Base-by-base conservation (phyloP, 2,888 invertebrate genomes). In the Aporophyla lueneburgensis region DNA sequence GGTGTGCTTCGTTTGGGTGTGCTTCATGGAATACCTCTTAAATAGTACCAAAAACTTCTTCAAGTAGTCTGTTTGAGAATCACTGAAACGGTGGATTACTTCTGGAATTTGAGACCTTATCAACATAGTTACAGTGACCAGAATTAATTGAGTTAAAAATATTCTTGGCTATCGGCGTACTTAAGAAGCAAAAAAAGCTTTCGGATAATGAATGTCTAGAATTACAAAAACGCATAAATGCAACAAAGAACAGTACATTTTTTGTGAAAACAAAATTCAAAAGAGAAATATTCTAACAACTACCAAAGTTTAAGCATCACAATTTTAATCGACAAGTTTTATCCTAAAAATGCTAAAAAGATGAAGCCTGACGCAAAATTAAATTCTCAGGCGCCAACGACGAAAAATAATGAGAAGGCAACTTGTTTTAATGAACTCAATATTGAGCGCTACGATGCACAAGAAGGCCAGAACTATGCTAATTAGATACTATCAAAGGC, bases 401-500 rank as follows among this genome's bases (percentile, higher is more conserved):
- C 63, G 56, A 87, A 85, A 87, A 73, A 88, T 85, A 87, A 87
- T 78, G 85, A 87, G 77, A 40, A 59, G 63, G 51, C 66, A 40
- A 79, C 80, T 88, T 76, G 75, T 83, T 88, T 83, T 84, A 78
- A 80, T 76, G 74, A 88, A 84, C 68, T 69, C 69, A 70, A 58
- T 83, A 78, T 78, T 80, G 65, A 76, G 68, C 43, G 69, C 54
- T 63, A 27, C 27, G 76, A 80, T 70, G 69, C 59, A 61, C 53
- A 27, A 72, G 69, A 76, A 67, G 27, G 16, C n/a, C n/a, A 66
- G 59, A 53, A 83, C 71, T 72, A 76, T 76, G 79, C 74, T 85
- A 81, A 88, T 87, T 87, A 87, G 76, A 27, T 33, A 59, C 24
- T 6, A 70, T 78, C 68, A 78, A 86, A 78, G 54, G 27, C 40